Percentiles rank a stretch among this genome's conserved stretches.
phyloP scores from a whole-genome alignment of 2,113 vertebrate genomes.

The Ictidomys tridecemlineatus region DNA sequence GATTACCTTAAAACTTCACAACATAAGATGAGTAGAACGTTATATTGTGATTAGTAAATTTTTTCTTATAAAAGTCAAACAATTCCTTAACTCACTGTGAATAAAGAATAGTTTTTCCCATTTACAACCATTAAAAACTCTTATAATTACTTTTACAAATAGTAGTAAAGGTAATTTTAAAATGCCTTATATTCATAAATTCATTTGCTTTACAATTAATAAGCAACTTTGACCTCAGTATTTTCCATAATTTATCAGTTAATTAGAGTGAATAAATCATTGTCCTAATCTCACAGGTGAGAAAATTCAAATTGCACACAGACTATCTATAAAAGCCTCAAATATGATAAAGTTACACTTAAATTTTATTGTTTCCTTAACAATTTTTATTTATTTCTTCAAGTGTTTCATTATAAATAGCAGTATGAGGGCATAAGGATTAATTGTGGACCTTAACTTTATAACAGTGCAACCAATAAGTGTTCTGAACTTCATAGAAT shows the following conservation, averaged over 20 bases:
- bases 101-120: neutral
- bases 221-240: neutral
- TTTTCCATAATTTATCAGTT: neutral
- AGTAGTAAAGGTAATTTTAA: neutral
- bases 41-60: neutral
- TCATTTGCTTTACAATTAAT: neutral
- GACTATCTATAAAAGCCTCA: neutral
- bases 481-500: constrained; percentile 1
- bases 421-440: neutral
- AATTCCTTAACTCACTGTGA: neutral
- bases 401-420: neutral
- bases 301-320: constrained; percentile 7
- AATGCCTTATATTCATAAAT: neutral
- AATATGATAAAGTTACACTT: neutral
- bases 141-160: neutral
- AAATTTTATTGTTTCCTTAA: constrained; percentile 17
- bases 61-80: neutral
- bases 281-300: neutral
- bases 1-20: neutral
- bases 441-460: neutral
- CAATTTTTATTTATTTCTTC: neutral
- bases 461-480: neutral
- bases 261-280: neutral
- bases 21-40: neutral
- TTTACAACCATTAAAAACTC: neutral